These are phyloP conservation scores for Drosophila infuscata DNA, from an alignment of 2,888 invertebrate genomes.

Conservation along the genomic window DNA sequence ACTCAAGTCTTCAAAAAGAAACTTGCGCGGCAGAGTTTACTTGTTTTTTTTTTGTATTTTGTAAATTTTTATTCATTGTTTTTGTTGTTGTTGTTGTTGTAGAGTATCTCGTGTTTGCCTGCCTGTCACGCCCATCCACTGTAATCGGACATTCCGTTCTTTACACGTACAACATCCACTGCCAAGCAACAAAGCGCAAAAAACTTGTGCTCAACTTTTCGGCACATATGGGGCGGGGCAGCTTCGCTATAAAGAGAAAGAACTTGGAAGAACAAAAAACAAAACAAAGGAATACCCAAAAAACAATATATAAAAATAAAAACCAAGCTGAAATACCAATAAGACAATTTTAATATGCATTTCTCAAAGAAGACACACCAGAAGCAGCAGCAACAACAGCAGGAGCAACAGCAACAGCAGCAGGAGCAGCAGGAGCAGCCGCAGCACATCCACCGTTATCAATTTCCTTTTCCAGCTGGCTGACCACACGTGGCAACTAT, in stretches of 20 bases:
- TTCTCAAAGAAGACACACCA: constrained; percentile 57
- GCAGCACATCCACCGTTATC: constrained; percentile 15
- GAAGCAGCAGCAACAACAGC: constrained; percentile 11
- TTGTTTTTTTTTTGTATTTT: constrained; percentile 3
- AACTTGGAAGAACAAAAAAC: constrained; percentile 2
- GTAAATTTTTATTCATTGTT: neutral
- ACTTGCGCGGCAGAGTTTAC: constrained; percentile 32
- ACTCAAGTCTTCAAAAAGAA: constrained; percentile 62
- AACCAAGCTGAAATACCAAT: constrained; percentile 31
- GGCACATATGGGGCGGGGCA: constrained; percentile 1
- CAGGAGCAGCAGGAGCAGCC: neutral
- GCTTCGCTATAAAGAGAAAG: neutral
- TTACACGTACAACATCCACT: constrained; percentile 22
- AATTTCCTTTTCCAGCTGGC: constrained; percentile 20
- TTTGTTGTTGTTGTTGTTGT: neutral
- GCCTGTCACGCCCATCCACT: constrained; percentile 46
- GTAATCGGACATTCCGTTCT: constrained; percentile 63
- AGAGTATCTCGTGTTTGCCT: constrained; percentile 38
- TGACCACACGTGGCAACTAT: constrained; percentile 21
- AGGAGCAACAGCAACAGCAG: constrained; percentile 2
- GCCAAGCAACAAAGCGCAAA: constrained; percentile 35
- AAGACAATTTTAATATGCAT: constrained; percentile 75
- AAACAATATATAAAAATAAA: constrained; percentile 11
- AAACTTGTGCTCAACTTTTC: constrained; percentile 60
- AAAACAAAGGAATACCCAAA: neutral